phyloP scores from a whole-genome alignment of 2,797 vertebrate genomes.

The Threskiornis aethiopicus region DNA sequence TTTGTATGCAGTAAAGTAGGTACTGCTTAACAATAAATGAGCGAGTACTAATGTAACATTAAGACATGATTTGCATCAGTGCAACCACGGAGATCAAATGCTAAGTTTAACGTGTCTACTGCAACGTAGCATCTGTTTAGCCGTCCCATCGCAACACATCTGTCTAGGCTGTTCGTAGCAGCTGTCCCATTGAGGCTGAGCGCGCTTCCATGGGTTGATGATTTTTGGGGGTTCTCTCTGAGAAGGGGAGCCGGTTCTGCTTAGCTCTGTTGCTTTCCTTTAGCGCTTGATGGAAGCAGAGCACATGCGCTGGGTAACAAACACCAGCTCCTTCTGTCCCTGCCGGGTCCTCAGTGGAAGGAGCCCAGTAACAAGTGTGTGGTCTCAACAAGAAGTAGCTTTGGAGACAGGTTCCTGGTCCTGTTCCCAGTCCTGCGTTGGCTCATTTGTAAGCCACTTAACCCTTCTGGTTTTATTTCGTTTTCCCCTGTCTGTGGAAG shows the following conservation, averaged over 20 bases:
- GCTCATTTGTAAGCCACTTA: slow-evolving; percentile 57
- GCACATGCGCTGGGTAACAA: slow-evolving; percentile 38
- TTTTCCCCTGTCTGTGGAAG: background rate
- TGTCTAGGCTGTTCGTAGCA: background rate
- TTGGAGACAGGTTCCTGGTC: slow-evolving; percentile 57
- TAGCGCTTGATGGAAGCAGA: background rate
- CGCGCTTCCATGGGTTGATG: background rate
- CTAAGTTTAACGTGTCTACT: background rate
- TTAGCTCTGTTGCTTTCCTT: background rate
- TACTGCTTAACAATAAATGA: background rate
- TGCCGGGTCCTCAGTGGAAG: background rate
- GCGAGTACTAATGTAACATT: background rate
- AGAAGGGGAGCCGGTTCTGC: background rate
- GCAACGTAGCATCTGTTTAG: background rate
- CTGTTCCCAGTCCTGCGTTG: slow-evolving; percentile 38
- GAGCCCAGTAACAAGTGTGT: slow-evolving; percentile 46
- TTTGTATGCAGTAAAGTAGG: background rate
- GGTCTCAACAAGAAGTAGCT: slow-evolving; percentile 45
- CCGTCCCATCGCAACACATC: background rate
- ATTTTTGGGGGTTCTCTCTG: background rate
- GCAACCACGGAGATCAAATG: background rate
- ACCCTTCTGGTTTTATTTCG: slow-evolving; percentile 44
- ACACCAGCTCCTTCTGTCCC: background rate
- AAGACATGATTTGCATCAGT: background rate
- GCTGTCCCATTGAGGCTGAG: background rate